Evolutionary conservation across 2,888 invertebrate species (phyloP).

Genomic region (Ditula angustiorana): DNA sequence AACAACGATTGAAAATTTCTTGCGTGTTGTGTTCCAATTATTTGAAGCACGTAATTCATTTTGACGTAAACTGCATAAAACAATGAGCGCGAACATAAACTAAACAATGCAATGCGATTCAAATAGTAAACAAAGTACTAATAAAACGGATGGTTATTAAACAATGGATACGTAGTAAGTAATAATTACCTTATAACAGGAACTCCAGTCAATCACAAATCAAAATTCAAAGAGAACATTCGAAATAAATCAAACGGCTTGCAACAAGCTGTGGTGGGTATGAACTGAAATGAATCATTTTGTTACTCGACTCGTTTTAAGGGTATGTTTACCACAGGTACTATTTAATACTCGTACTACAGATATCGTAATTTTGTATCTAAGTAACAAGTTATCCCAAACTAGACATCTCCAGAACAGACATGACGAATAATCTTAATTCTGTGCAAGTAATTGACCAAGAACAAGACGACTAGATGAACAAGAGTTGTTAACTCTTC

Average conservation of each 20-base stretch:
- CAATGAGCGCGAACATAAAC: background rate
- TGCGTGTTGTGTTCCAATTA: background rate
- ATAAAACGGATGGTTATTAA: conserved; percentile 19
- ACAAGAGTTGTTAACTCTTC: no score
- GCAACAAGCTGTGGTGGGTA: background rate
- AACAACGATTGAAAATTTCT: no score
- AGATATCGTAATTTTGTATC: no score
- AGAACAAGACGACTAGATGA: no score
- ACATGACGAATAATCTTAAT: no score
- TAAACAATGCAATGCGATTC: background rate
- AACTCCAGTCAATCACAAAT: background rate
- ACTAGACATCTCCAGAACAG: no score
- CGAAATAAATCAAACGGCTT: background rate
- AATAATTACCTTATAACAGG: conserved; percentile 8
- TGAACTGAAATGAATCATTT: background rate
- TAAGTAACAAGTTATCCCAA: no score
- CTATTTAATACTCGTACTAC: no score
- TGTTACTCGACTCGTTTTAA: background rate
- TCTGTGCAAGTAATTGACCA: no score
- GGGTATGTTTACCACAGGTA: no score
- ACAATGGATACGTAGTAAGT: conserved; percentile 6
- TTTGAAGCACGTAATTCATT: background rate
- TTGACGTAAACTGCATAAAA: background rate
- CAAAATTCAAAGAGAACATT: background rate
- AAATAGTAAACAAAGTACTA: background rate